Evolutionary conservation across 2,888 invertebrate genomes (phyloP).

Genomic region (Kuschelorhynchus macadamiae): DNA sequence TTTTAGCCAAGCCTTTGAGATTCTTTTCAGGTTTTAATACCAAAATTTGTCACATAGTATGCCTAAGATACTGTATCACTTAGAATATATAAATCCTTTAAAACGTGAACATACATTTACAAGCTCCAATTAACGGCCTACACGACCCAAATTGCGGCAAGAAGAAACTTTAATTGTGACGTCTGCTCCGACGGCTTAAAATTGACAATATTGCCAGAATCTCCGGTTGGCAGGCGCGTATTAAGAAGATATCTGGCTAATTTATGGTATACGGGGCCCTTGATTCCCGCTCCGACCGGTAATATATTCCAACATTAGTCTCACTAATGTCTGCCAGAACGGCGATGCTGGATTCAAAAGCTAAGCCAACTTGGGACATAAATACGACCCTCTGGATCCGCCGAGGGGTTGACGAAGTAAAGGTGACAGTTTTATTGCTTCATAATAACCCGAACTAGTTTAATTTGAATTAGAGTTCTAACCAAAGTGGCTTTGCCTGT

Average conservation of each 20-base stretch:
- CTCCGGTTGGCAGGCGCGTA: slow-evolving; percentile 65
- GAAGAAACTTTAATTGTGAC: slow-evolving; percentile 55
- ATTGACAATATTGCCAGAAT: slow-evolving; percentile 64
- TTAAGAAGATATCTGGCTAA: slow-evolving; percentile 67
- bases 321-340: slow-evolving; percentile 67
- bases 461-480: slow-evolving; percentile 72
- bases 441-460: slow-evolving; percentile 80
- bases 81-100: neutral
- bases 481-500: slow-evolving; percentile 15
- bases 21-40: too few species aligned
- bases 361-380: slow-evolving; percentile 64
- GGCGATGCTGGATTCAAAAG: slow-evolving; percentile 64
- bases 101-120: slow-evolving; percentile 15
- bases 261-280: slow-evolving; percentile 62
- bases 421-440: slow-evolving; percentile 76
- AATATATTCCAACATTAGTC: slow-evolving; percentile 69
- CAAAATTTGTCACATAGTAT: too few species aligned
- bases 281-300: slow-evolving; percentile 60
- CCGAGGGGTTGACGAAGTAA: slow-evolving; percentile 50
- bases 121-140: slow-evolving; percentile 21
- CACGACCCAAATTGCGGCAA: slow-evolving; percentile 45
- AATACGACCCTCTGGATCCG: slow-evolving; percentile 56
- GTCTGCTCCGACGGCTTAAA: slow-evolving; percentile 55
- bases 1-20: too few species aligned
- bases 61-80: too few species aligned